A percentile compares a stretch with the other conserved stretches of the same genome.
Conservation (phyloP, 2,113 vertebrate species). For the Sisor rabdophorus region DNA sequence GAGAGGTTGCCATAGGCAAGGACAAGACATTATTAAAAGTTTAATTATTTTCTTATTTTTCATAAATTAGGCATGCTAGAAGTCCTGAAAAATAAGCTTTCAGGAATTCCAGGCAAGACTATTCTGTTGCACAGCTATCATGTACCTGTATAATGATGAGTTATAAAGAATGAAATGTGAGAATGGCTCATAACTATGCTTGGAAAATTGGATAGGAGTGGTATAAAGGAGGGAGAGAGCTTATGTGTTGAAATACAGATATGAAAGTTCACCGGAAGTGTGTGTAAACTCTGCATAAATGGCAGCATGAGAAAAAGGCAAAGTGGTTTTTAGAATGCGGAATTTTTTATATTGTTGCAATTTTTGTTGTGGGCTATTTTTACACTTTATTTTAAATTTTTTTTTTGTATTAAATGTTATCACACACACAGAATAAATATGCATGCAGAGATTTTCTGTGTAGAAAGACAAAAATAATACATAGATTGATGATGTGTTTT, state of each 20-base stretch:
- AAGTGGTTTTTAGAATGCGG: too few species aligned
- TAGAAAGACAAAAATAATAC: too few species aligned
- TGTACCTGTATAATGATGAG: not conserved
- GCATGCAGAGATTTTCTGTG: too few species aligned
- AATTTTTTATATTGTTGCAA: too few species aligned
- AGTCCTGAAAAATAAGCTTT: not conserved
- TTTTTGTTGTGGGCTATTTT: too few species aligned
- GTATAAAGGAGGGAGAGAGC: not conserved
- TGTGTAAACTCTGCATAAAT: not conserved
- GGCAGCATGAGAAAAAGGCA: slow-evolving; percentile 7
- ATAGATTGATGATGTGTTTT: not conserved
- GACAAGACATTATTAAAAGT: not conserved
- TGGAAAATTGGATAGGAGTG: slow-evolving; percentile 25
- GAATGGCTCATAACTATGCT: slow-evolving; percentile 3
- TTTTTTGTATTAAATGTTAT: too few species aligned
- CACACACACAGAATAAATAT: too few species aligned
- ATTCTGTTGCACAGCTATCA: not conserved
- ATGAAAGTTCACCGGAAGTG: not conserved
- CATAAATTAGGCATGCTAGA: not conserved
- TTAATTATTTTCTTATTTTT: not conserved
- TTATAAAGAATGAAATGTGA: not conserved
- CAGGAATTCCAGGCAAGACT: not conserved
- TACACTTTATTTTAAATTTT: too few species aligned
- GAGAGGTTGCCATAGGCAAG: not conserved
- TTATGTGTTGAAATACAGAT: slow-evolving; percentile 11